phyloP scores from a whole-genome alignment of 2,113 vertebrate genomes.

The Corvus cornix region DNA sequence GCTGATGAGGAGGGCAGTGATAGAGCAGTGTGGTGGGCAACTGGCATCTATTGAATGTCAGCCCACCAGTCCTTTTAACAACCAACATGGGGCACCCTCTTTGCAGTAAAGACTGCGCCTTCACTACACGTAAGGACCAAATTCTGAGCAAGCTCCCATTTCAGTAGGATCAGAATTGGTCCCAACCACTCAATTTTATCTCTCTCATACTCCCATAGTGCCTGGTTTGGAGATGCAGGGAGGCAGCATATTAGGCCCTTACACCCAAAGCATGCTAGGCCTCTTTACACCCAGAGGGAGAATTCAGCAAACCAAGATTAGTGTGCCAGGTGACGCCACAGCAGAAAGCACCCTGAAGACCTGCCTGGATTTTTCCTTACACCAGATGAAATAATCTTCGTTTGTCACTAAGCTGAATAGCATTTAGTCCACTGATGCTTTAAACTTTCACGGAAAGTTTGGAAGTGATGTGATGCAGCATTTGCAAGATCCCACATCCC shows the following conservation, averaged over 20 bases:
- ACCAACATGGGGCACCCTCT: neutral
- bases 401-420: neutral
- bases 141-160: neutral
- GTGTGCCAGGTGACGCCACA: neutral
- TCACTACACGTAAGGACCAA: neutral
- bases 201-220: neutral
- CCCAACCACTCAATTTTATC: neutral
- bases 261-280: neutral
- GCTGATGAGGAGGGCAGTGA: neutral
- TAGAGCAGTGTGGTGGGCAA: neutral
- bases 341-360: neutral
- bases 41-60: neutral
- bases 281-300: neutral
- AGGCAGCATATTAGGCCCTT: neutral
- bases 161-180: neutral
- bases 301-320: neutral
- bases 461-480: neutral
- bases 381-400: neutral
- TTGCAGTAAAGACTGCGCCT: neutral
- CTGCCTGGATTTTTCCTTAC: neutral
- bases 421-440: neutral
- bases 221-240: neutral
- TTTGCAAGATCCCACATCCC: neutral
- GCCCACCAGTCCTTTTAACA: neutral
- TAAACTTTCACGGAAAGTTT: neutral